Conservation (phyloP, 2,797 vertebrate genomes). For the Gymnothorax reevesii region DNA sequence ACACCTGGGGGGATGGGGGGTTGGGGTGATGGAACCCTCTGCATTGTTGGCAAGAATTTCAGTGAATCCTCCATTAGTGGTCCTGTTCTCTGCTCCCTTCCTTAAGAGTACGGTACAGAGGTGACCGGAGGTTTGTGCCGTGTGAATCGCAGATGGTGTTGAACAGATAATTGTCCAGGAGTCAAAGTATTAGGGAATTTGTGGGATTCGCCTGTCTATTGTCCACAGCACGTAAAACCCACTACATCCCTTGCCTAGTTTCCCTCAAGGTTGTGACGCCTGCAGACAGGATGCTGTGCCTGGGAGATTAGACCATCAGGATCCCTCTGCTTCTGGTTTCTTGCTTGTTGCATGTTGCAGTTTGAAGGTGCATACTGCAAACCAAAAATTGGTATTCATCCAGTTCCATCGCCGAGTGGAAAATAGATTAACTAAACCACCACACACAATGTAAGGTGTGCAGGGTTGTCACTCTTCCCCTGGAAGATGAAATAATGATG, state of each 20-base stretch:
- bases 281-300: background rate
- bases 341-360: background rate
- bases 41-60: background rate
- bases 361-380: background rate
- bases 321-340: background rate
- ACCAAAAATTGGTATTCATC: background rate
- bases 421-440: background rate
- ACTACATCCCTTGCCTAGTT: background rate
- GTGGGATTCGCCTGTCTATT: background rate
- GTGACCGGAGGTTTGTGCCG: background rate
- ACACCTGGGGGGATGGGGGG: background rate
- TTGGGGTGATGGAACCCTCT: background rate
- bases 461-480: background rate
- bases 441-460: background rate
- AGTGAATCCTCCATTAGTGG: background rate
- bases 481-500: background rate
- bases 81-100: background rate
- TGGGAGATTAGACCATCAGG: background rate
- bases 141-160: background rate
- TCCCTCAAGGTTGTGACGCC: background rate
- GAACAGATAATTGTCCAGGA: slow-evolving; percentile 5
- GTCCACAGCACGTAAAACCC: background rate
- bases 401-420: background rate
- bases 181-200: background rate
- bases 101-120: background rate